Conservation (phyloP, 2,797 vertebrate genomes). For the Phrynocephalus guinanensis region DNA sequence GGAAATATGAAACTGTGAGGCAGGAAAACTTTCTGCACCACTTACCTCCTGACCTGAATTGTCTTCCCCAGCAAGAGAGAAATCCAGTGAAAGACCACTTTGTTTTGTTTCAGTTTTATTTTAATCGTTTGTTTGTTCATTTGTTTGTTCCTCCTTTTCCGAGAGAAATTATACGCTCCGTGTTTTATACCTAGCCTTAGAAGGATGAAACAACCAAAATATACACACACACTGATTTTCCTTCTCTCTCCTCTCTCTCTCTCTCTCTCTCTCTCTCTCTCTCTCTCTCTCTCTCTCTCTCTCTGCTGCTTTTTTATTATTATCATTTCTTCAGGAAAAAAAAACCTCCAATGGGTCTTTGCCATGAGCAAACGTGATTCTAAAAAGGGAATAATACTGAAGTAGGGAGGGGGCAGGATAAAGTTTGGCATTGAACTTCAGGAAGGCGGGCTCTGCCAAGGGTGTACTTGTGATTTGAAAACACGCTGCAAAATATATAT, state of each 20-base stretch:
- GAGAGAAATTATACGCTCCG: constrained; percentile 78
- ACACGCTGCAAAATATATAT: constrained; percentile 66
- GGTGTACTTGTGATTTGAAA: constrained; percentile 79
- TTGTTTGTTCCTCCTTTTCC: constrained; percentile 71
- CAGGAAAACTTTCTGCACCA: constrained; percentile 80
- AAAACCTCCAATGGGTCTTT: constrained; percentile 70
- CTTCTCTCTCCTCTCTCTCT: constrained; percentile 76
- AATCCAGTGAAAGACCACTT: constrained; percentile 77
- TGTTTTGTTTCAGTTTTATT: background rate
- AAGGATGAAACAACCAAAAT: constrained; percentile 74
- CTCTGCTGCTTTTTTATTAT: too few relatives aligned
- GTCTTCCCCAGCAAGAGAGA: constrained; percentile 87
- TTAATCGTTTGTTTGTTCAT: too few relatives aligned
- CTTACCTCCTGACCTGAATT: constrained; percentile 80
- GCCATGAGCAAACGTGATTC: constrained; percentile 64
- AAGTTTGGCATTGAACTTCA: constrained; percentile 81
- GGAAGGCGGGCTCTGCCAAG: constrained; percentile 79
- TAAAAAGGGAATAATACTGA: constrained; percentile 2
- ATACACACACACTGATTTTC: constrained; percentile 76
- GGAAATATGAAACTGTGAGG: constrained; percentile 80
- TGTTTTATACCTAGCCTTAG: constrained; percentile 75
- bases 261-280: constrained; percentile 68
- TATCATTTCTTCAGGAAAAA: too few relatives aligned
- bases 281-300: constrained; percentile 76
- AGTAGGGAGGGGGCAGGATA: constrained; percentile 63